Conservation (phyloP, 1,140 invertebrate species). For the Ips nitidus region DNA sequence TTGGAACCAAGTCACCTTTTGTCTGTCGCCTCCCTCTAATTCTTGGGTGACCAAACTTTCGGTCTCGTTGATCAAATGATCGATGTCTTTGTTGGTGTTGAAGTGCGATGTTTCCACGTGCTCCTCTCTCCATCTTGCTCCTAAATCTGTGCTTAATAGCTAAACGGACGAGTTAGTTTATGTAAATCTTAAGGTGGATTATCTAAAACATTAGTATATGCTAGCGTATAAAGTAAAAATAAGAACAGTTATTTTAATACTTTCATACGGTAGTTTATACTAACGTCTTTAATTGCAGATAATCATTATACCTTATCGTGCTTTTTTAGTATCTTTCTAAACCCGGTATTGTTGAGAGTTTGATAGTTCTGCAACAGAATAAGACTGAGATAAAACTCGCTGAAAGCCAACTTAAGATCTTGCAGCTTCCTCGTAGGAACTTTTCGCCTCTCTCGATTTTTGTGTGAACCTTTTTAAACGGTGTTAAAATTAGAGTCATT, state of each 20-base stretch:
- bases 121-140: constrained; percentile 73
- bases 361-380: constrained; percentile 76
- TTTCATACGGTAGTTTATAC: not conserved
- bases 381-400: constrained; percentile 87
- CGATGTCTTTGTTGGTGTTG: constrained; percentile 85
- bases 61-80: constrained; percentile 81
- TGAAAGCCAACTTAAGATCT: constrained; percentile 88
- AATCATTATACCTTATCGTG: constrained; percentile 78
- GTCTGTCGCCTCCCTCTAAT: constrained; percentile 80
- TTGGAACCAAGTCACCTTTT: constrained; percentile 52
- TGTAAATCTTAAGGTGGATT: too few species aligned
- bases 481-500: too few species aligned
- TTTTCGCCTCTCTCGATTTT: constrained; percentile 44
- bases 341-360: constrained; percentile 88
- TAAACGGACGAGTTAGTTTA: constrained; percentile 43
- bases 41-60: constrained; percentile 81
- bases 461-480: not conserved
- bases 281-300: not conserved
- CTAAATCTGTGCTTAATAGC: constrained; percentile 61
- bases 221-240: too few species aligned
- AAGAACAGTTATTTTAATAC: too few species aligned
- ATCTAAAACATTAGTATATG: too few species aligned
- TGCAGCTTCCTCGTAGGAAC: constrained; percentile 69
- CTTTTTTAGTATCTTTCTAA: constrained; percentile 92
- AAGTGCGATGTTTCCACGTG: constrained; percentile 83